Conservation (phyloP, 2,797 vertebrate genomes). For the Ctenochaetus hawaiiensis region DNA sequence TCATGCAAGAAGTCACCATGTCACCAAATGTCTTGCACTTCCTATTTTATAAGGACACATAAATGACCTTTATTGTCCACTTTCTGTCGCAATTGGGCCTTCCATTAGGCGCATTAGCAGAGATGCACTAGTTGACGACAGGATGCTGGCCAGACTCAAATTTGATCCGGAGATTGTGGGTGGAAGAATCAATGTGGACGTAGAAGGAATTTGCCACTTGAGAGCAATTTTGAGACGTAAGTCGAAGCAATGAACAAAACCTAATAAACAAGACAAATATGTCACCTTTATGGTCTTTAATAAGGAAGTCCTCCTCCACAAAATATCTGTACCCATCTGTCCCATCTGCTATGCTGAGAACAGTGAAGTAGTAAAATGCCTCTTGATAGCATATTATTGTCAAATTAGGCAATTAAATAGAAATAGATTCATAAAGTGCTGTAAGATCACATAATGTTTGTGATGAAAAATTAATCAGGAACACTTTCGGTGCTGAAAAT, state of each 20-base stretch:
- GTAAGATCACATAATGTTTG: slow-evolving; percentile 32
- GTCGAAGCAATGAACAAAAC: slow-evolving; percentile 12
- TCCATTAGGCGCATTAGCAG: slow-evolving; percentile 1
- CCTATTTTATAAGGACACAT: background rate
- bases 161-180: slow-evolving; percentile 3
- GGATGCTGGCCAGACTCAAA: background rate
- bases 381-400: slow-evolving; percentile 37
- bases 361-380: slow-evolving; percentile 32
- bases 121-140: background rate
- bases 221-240: background rate
- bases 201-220: background rate
- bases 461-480: slow-evolving; percentile 16
- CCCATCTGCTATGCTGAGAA: slow-evolving; percentile 30
- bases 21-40: background rate
- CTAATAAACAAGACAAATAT: slow-evolving; percentile 43
- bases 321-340: slow-evolving; percentile 44
- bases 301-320: slow-evolving; percentile 10
- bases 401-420: slow-evolving; percentile 48
- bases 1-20: background rate
- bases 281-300: slow-evolving; percentile 18
- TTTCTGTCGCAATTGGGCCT: background rate
- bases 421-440: slow-evolving; percentile 36
- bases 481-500: slow-evolving; percentile 1
- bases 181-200: slow-evolving; percentile 9
- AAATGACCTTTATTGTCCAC: background rate